Evolutionary conservation across 2,888 invertebrate genomes (phyloP).

Genomic region (Metalampra italica): DNA sequence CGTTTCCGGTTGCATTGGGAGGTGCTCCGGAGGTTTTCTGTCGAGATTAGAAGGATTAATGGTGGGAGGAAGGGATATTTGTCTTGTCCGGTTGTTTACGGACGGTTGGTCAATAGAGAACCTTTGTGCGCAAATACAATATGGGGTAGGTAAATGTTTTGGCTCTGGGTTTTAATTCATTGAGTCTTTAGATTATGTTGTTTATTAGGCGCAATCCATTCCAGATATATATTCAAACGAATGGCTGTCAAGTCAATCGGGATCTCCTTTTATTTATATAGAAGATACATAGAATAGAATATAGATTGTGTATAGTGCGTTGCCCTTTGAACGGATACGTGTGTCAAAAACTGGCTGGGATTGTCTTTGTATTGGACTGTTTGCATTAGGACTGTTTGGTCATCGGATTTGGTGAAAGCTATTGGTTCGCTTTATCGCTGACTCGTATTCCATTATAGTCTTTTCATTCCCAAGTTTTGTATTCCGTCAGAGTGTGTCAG

Average conservation of each 20-base stretch:
- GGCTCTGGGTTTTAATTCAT: no score
- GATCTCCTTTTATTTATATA: no score
- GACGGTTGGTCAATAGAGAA: conserved; percentile 24
- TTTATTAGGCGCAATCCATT: no score
- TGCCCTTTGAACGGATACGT: background rate
- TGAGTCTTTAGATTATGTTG: no score
- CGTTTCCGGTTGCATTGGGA: conserved; percentile 7
- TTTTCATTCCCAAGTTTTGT: background rate
- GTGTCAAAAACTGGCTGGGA: background rate
- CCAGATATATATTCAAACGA: no score
- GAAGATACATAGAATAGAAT: no score
- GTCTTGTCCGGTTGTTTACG: conserved; percentile 51
- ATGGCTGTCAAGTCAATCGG: no score
- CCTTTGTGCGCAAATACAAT: background rate
- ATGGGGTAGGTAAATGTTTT: background rate
- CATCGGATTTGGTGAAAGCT: background rate
- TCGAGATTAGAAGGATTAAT: conserved; percentile 70
- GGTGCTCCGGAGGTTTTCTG: conserved; percentile 38
- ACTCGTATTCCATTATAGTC: background rate
- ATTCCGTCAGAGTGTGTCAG: background rate
- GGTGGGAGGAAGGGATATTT: conserved; percentile 47
- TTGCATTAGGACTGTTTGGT: background rate
- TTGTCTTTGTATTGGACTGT: conserved; percentile 1
- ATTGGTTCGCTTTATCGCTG: background rate
- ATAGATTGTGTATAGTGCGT: background rate